These are phyloP conservation scores for Erithacus rubecula DNA, from an alignment of 2,797 vertebrate genomes.

Conservation along the genomic window DNA sequence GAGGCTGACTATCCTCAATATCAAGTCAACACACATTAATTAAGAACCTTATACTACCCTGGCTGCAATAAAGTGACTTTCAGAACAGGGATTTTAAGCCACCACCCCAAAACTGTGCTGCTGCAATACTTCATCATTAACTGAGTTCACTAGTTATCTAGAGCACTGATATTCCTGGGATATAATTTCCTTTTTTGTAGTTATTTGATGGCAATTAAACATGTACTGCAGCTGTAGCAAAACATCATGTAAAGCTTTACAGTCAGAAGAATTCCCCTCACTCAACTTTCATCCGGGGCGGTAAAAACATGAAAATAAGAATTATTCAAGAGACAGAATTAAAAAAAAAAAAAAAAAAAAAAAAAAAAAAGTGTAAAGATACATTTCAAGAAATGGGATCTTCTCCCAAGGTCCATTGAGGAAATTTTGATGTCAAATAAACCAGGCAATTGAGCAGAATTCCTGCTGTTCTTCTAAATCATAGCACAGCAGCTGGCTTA, in stretches of 20 bases:
- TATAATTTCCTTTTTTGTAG: not conserved
- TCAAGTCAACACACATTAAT: not conserved
- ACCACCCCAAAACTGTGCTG: not conserved
- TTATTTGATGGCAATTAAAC: not conserved
- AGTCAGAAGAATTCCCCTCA: not conserved
- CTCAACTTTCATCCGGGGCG: not conserved
- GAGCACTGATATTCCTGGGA: not conserved
- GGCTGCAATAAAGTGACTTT: not conserved
- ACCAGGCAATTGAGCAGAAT: not conserved
- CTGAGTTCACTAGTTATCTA: not conserved
- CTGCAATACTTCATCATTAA: not conserved
- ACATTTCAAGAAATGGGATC: not conserved
- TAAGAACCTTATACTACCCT: not conserved
- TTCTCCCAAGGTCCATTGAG: fast-evolving
- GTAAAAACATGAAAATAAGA: not conserved
- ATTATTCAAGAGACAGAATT: not conserved
- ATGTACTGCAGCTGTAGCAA: not conserved
- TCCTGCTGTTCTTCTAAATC: not conserved
- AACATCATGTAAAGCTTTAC: too few species aligned
- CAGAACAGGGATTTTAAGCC: not conserved
- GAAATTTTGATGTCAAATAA: not conserved
- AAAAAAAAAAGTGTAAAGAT: not conserved
- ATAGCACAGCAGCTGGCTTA: not conserved
- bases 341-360: not conserved
- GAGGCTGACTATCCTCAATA: not conserved